These are phyloP conservation scores for Stegastes partitus DNA, from an alignment of 2,113 vertebrate genomes.

Conservation along the genomic window DNA sequence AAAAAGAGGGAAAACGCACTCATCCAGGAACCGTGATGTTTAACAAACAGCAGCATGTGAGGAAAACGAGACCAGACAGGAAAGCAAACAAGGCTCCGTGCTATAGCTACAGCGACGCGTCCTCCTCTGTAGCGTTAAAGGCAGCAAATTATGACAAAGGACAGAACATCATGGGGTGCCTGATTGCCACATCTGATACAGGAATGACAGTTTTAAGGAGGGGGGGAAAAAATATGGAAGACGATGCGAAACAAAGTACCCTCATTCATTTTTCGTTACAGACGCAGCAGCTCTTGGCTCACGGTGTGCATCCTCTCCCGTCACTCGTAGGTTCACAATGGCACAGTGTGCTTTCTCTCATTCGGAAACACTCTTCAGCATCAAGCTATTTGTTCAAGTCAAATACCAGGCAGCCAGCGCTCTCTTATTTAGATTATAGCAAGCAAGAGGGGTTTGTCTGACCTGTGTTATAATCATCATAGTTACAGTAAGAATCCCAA, in stretches of 20 bases:
- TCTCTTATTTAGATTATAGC: constrained; percentile 29
- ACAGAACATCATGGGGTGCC: constrained; percentile 15
- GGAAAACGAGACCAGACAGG: accelerated
- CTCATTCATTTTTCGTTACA: constrained; percentile 42
- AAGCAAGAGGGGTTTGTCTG: constrained; percentile 31
- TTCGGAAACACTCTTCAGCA: constrained; percentile 57
- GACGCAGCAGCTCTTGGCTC: constrained; percentile 40
- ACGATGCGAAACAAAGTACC: constrained; percentile 52
- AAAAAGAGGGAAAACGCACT: neutral
- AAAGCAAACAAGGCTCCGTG: constrained; percentile 41
- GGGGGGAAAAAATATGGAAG: constrained; percentile 35
- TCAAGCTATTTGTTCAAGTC: constrained; percentile 68
- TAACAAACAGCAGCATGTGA: constrained; percentile 39
- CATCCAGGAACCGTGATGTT: constrained; percentile 13
- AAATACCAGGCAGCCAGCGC: constrained; percentile 38
- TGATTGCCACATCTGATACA: constrained; percentile 43
- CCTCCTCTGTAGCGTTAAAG: constrained; percentile 42
- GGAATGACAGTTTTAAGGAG: constrained; percentile 5
- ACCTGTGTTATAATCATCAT: constrained; percentile 3
- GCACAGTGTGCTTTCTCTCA: constrained; percentile 47
- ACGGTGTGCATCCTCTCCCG: constrained; percentile 6
- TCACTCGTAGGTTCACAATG: constrained; percentile 35
- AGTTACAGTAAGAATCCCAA: neutral
- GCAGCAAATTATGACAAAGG: constrained; percentile 39
- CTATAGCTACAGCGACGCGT: constrained; percentile 42